Conservation (phyloP, 2,888 invertebrate genomes). For the Drosophila pullipes region DNA sequence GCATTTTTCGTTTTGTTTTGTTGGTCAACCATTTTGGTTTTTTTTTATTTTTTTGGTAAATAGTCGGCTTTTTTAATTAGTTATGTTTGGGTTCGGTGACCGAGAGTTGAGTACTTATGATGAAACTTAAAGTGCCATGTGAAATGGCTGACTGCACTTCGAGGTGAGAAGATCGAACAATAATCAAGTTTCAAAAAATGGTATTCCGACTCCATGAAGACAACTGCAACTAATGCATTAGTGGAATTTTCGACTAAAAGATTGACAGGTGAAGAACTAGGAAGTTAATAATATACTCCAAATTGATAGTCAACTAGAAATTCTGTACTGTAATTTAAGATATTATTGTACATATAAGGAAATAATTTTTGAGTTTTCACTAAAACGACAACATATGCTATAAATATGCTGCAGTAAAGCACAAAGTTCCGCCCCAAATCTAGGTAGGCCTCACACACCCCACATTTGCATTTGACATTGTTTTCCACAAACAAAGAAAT, state of each 20-base stretch:
- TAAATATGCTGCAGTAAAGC: neutral
- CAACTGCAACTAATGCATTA: neutral
- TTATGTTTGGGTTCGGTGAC: slow-evolving; percentile 41
- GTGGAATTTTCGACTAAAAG: neutral
- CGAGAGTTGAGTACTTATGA: slow-evolving; percentile 21
- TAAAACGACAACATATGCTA: neutral
- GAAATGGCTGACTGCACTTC: slow-evolving; percentile 9
- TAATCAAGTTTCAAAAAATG: slow-evolving; percentile 17
- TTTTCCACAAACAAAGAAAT: slow-evolving; percentile 1
- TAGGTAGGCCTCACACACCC: neutral
- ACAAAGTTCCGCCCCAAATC: neutral
- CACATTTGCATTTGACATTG: neutral
- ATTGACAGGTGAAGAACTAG: neutral
- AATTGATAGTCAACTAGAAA: neutral
- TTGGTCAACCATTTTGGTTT: slow-evolving; percentile 44
- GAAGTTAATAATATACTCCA: neutral
- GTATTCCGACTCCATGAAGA: neutral
- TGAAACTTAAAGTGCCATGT: slow-evolving; percentile 25
- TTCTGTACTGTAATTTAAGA: neutral
- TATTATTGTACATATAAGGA: neutral
- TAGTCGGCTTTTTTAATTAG: slow-evolving; percentile 50
- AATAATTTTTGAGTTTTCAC: neutral
- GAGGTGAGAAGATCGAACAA: slow-evolving; percentile 52
- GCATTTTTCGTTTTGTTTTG: slow-evolving; percentile 56
- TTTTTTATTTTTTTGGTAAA: slow-evolving; percentile 24